phyloP scores from a whole-genome alignment of 2,888 invertebrate genomes.

The Schizaphis graminum region DNA sequence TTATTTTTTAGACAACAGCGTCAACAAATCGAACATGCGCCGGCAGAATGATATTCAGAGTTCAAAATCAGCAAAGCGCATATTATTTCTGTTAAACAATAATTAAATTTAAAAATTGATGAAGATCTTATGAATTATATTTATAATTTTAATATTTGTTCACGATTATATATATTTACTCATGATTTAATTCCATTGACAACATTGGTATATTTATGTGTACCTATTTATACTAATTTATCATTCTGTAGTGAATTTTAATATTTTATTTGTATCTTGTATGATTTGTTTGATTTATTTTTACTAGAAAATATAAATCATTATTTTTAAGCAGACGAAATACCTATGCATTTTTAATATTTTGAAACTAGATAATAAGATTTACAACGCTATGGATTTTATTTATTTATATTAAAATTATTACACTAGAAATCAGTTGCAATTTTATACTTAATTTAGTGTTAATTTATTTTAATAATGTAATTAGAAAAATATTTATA shows the following conservation, averaged over 20 bases:
- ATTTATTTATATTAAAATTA: slow-evolving; percentile 29
- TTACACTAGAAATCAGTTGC: not conserved
- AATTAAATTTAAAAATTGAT: not conserved
- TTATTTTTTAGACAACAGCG: slow-evolving; percentile 22
- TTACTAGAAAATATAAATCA: not conserved
- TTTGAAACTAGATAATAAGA: slow-evolving; percentile 16
- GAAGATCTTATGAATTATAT: not conserved
- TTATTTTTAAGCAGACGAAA: not conserved
- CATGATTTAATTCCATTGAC: not conserved
- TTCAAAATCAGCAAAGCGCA: not conserved
- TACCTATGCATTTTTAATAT: not conserved
- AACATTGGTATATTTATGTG: not conserved
- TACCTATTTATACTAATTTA: not conserved
- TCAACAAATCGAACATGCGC: not conserved
- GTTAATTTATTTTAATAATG: not conserved
- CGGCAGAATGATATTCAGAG: not conserved
- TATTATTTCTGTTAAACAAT: not conserved
- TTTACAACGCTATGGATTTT: not conserved
- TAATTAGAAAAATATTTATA: not conserved
- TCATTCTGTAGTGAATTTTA: slow-evolving; percentile 3
- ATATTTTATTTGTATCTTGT: slow-evolving; percentile 18
- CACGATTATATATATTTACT: not conserved
- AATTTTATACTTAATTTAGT: not conserved
- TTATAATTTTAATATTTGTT: not conserved
- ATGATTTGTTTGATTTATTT: slow-evolving; percentile 15